A percentile compares a stretch with the other conserved stretches of the same genome.
phyloP scores from a whole-genome alignment of 2,888 invertebrate species.

The Troides oblongomaculatus region DNA sequence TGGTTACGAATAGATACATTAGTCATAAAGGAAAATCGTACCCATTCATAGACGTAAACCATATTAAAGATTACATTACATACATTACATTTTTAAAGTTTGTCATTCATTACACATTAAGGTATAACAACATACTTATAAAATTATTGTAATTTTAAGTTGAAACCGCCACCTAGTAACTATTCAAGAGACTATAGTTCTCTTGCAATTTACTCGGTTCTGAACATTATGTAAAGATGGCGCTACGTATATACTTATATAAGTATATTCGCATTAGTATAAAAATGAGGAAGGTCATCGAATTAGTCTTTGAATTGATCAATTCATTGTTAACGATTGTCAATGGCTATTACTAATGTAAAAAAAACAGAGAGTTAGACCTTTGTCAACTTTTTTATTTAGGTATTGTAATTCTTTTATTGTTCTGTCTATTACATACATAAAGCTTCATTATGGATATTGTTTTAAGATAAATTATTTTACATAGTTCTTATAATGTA shows the following conservation, averaged over 20 bases:
- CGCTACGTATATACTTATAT: constrained; percentile 37
- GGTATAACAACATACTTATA: too few relatives aligned
- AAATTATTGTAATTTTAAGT: not conserved
- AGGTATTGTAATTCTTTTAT: too few relatives aligned
- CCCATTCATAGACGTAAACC: not conserved
- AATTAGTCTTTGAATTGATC: constrained; percentile 26
- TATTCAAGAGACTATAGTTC: constrained; percentile 30
- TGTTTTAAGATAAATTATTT: too few relatives aligned
- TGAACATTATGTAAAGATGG: constrained; percentile 43
- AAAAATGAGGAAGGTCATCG: constrained; percentile 17
- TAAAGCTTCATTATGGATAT: too few relatives aligned
- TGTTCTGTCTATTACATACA: too few relatives aligned
- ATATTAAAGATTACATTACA: not conserved
- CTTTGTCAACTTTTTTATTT: too few relatives aligned
- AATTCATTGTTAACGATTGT: constrained; percentile 20
- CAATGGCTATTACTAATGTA: constrained; percentile 9
- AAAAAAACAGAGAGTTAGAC: too few relatives aligned
- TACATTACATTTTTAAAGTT: not conserved
- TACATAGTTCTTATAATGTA: too few relatives aligned
- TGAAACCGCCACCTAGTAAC: constrained; percentile 46
- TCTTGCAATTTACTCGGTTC: constrained; percentile 34
- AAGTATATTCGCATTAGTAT: constrained; percentile 1
- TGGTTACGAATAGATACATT: too few relatives aligned
- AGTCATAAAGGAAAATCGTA: too few relatives aligned
- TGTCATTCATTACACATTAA: too few relatives aligned